phyloP scores from a whole-genome alignment of 2,113 vertebrate genomes.

The Blennius ocellaris region DNA sequence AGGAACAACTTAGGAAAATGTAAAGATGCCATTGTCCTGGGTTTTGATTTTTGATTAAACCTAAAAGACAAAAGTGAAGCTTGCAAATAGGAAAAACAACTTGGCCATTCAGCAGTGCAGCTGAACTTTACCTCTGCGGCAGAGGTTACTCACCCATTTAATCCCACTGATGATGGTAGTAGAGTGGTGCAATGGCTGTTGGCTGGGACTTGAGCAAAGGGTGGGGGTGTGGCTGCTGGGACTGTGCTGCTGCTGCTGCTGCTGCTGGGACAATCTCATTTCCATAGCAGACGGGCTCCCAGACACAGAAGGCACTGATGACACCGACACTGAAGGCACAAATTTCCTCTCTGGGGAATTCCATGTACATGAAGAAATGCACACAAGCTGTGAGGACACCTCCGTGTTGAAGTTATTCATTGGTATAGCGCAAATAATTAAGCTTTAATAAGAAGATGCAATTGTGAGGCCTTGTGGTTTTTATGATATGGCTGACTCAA shows the following conservation, averaged over 20 bases:
- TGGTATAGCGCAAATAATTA: conserved; percentile 19
- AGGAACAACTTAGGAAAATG: background rate
- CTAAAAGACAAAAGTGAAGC: background rate
- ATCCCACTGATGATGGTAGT: conserved; percentile 81
- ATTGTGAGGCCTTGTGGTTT: background rate
- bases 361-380: conserved; percentile 45
- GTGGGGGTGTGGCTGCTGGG: conserved; percentile 84
- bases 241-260: conserved; percentile 69
- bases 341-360: conserved; percentile 91
- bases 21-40: background rate
- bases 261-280: conserved; percentile 79
- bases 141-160: conserved; percentile 86
- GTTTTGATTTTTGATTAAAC: no score
- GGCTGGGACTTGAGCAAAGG: conserved; percentile 68
- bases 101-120: background rate
- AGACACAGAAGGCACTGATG: conserved; percentile 93
- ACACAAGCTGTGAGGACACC: conserved; percentile 45
- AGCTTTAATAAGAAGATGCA: conserved; percentile 30
- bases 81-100: background rate
- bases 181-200: conserved; percentile 81
- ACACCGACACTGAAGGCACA: conserved; percentile 92
- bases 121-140: background rate
- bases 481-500: background rate
- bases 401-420: conserved; percentile 28
- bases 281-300: conserved; percentile 81